Evolutionary conservation across 1,140 invertebrate genomes (phyloP), one percentile per base, ranked within the genome.

Genomic region (Leptinotarsa texana): DNA sequence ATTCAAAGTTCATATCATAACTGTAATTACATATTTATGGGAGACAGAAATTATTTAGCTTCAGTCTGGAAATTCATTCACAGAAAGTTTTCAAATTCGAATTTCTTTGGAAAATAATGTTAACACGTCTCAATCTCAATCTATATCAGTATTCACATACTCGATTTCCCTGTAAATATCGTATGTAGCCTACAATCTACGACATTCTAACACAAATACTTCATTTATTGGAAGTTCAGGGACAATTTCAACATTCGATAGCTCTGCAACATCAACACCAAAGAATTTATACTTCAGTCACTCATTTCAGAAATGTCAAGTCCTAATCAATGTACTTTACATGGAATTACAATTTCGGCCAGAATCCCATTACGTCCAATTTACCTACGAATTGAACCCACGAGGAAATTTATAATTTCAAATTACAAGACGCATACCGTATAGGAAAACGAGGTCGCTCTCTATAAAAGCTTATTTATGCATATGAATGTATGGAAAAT

Each of bases 321-420:
- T 61, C 49, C 21, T 51, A 63, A 71, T 71, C 57, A 51, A 71
- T 42, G 22, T 61, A 62, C 51, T 71, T 71, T 71, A 62, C 49
- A 61, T 71, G 57, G 24, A 61, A 71, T 63, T 71, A 62, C 69
- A 71, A 61, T 71, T 71, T 71, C 57, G 49, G 69, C n/a, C 69
- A n/a, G 57, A 71, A 62, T 71, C 57, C 69, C 48, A 71, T 71
- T 71, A 71, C 69, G 49, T 71, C 22, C 69, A 71, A 71, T 71
- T 71, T 71, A 63, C 69, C 69, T 47, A 71, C 57, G 61, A 71
- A 71, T 71, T 71, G 69, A 71, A 63, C 69, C 48, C 57, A n/a
- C 27, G 69, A 71, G 69, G 62, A 71, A 71, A 71, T 71, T 71
- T 71, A 71, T 71, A 71, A 71, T 71, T 71, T 71, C 51, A 71